Base-by-base conservation (phyloP, 2,113 vertebrate species). In the Atlantisia rogersi region DNA sequence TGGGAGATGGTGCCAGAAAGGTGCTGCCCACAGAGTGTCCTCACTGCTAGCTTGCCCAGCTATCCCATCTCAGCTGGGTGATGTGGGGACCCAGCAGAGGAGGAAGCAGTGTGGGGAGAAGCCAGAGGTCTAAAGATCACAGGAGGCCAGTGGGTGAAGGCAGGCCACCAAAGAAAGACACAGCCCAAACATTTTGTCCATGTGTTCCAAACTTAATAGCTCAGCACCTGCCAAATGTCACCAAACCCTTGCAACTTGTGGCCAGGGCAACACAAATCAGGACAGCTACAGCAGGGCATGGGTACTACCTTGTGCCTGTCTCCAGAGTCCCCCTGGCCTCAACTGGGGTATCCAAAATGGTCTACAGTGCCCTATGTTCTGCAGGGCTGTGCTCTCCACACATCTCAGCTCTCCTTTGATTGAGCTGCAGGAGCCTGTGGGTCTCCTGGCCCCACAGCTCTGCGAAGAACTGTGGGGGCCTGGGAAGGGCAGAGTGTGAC, bases 391-490 rank as follows among this genome's bases (percentile, higher is more conserved):
- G 9, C 12, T 63, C 16, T 44, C 31, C 6, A 3, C 40, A 67
- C 25, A 24, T 12, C 24, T 46, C 44, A 46, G 44, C 17, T 46
- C 44, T 46, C 0, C 0, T 32, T 37, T 40, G 10, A 21, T 18
- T 24, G 11, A 81, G 52, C 28, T 63, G 19, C 7, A 59, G 31
- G 25, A 89, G 4, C 2, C 1, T 2, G 11, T 14, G 11, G 13
- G 15, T 50, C 0, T 71, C 13, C 42, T 0, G 0, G 17, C 9
- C 17, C 12, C 48, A 31, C 11, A 58, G 16, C 18, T 35, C 0
- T 11, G 5, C 15, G 55, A 48, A 37, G 6, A 21, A 22, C 26
- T 82, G 58, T 5, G 7, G 31, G 42, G 11, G 62, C 29, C 12
- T 53, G 64, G 12, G 46, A 63, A 67, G 7, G 19, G n/a, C 50